Evolutionary conservation across 64 coral and sea anemone species (phyloP).

Genomic region (Montipora capricornis): DNA sequence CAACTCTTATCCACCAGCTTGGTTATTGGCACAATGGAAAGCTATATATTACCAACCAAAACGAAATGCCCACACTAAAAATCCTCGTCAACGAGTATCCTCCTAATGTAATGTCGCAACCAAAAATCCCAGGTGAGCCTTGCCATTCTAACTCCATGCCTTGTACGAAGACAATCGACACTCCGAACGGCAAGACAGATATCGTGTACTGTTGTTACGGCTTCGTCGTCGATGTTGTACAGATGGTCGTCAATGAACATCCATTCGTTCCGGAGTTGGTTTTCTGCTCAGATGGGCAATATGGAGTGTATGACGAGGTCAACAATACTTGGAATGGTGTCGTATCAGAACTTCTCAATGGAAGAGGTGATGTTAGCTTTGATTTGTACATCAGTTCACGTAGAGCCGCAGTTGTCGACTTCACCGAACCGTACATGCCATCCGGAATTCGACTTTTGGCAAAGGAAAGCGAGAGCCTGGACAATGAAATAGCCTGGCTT

Average conservation of each 20-base stretch:
- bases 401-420: slow-evolving; percentile 75
- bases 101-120: slow-evolving; percentile 81
- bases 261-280: slow-evolving; percentile 53
- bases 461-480: slow-evolving; percentile 61
- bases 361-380: slow-evolving; percentile 73
- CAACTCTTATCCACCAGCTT: slow-evolving; percentile 11
- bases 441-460: slow-evolving; percentile 88
- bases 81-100: slow-evolving; percentile 87
- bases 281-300: slow-evolving; percentile 80
- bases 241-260: slow-evolving; percentile 25
- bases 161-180: slow-evolving; percentile 54
- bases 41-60: neutral
- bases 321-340: slow-evolving; percentile 91
- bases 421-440: slow-evolving; percentile 87
- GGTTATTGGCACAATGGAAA: slow-evolving; percentile 67
- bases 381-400: slow-evolving; percentile 88
- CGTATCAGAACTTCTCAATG: slow-evolving; percentile 65
- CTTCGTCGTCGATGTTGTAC: slow-evolving; percentile 86
- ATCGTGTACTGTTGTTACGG: slow-evolving; percentile 79
- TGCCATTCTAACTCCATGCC: slow-evolving; percentile 49
- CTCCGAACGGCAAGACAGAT: neutral
- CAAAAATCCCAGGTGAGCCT: slow-evolving; percentile 33
- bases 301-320: slow-evolving; percentile 72
- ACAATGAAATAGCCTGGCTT: slow-evolving; percentile 72
- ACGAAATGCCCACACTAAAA: slow-evolving; percentile 28